Base-by-base conservation (phyloP, 2,113 vertebrate genomes). In the Cairina moschata region DNA sequence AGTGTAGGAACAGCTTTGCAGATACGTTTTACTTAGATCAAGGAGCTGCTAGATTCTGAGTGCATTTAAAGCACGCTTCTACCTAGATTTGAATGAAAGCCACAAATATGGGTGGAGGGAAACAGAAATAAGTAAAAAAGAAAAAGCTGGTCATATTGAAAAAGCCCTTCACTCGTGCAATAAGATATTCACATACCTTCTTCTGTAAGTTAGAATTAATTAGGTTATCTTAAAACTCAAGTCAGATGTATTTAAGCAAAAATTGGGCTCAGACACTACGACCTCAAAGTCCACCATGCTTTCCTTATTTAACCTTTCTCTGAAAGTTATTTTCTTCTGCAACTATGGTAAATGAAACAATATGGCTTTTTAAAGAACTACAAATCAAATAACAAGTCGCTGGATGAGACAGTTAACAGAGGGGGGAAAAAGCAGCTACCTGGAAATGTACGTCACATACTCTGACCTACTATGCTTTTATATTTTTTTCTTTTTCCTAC, bases 341-440 rank as follows among this genome's bases (percentile, higher is more conserved):
- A 14, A 46, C 32, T 59, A 17, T 0, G 0, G 44, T 93, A 91
- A 94, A 85, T 69, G 82, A 90, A 94, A 93, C 62, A 91, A 11
- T 85, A 60, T 38, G 63, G 65, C 68, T 79, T 90, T 60, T 29
- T 65, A 44, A 85, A 93, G 62, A 82, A 75, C 60, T 78, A 85
- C 84, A 84, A 71, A 94, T 63, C 76, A 56, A 72, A 54, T 52
- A 95, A 48, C 46, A 48, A 94, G 75, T 62, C 46, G 71, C 90
- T 93, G 79, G 78, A 96, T 90, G 90, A 83, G 67, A 93, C 87
- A 88, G 62, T 87, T 93, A 87, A 87, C n/a, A 32, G 69, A 18
- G 22, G 40, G 7, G 60, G 25, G 3, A 6, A 40, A 80, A 75
- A 91, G 56, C 46, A 90, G 78, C 78, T 79, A 96, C 95, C 93